Evolutionary conservation across 92 coral and sea anemone genomes (phyloP), one percentile per base, ranked within the genome.

Genomic region (Epizoanthus illoricatus): DNA sequence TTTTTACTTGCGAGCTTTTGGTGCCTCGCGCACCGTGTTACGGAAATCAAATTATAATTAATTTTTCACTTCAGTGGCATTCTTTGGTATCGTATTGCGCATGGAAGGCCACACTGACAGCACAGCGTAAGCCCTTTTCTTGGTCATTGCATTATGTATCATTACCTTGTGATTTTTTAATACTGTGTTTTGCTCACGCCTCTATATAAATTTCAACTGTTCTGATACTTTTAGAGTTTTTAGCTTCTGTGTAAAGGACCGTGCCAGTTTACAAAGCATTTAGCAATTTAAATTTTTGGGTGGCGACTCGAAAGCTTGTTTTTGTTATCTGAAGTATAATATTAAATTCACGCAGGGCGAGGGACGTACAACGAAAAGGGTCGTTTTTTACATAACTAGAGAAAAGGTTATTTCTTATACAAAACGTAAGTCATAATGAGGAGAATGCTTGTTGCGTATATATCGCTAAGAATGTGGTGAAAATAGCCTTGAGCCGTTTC

Each of bases 1-100:
- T 39, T 76, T 78, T 41, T 78, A 64, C 49, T 43, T 11, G 21
- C 59, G 19, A 71, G 21, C 80, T 74, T 74, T 64, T 78, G 60
- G 82, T 78, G 82, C 82, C 82, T 78, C 60, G 71, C 82, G 61
- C 82, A 23, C 82, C 15, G 71, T 78, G 82, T 78, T 78, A 78
- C 82, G 82, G 82, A 78, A 78, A 78, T 78, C 71, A 78, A 76
- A 75, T 78, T 41, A 61, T 63, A 78, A 78, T 78, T 73, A 73
- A 62, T 78, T 78, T 78, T 55, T 62, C 82, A 78, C 59, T 78
- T 78, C 82, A 45, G 6, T 63, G 59, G 61, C 82, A 62, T 43
- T 78, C 69, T 41, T 42, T 45, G 71, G 82, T 78, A 66, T 78
- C 82, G 82, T 59, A 57, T 78, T 78, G 71, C 82, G 65, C 42